Conservation (phyloP, 2,797 vertebrate genomes). For the Sebastes cheni region DNA sequence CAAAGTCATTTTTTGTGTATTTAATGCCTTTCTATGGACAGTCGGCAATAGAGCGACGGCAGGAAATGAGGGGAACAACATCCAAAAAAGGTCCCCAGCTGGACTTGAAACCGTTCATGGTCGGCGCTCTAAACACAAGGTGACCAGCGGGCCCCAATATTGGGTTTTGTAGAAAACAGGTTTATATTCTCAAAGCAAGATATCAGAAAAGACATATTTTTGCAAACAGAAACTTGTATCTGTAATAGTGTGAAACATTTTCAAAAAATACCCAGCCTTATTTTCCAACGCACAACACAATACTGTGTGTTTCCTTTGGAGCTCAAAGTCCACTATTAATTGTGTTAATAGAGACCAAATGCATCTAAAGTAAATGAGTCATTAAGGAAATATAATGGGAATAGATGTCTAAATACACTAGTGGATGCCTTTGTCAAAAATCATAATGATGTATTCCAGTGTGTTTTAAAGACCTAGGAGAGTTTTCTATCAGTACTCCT, state of each 20-base stretch:
- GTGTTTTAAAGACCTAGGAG: background rate
- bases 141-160: background rate
- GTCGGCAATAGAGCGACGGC: background rate
- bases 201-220: background rate
- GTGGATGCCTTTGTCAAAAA: background rate
- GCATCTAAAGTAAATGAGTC: background rate
- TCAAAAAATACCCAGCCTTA: fast-evolving
- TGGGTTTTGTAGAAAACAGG: background rate
- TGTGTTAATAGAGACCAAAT: background rate
- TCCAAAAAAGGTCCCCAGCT: background rate
- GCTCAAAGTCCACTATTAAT: background rate
- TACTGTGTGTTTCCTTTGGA: background rate
- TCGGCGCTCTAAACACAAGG: background rate
- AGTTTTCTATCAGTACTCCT: background rate
- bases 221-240: background rate
- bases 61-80: background rate
- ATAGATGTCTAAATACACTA: background rate
- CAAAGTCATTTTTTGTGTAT: background rate
- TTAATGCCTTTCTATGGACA: background rate
- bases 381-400: background rate
- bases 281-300: background rate
- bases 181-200: background rate
- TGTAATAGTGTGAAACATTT: background rate
- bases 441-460: background rate
- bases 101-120: background rate